Percentiles rank a stretch among this genome's conserved stretches.
Conservation (phyloP, 2,797 vertebrate genomes). For the Neomorphus geoffroyi region DNA sequence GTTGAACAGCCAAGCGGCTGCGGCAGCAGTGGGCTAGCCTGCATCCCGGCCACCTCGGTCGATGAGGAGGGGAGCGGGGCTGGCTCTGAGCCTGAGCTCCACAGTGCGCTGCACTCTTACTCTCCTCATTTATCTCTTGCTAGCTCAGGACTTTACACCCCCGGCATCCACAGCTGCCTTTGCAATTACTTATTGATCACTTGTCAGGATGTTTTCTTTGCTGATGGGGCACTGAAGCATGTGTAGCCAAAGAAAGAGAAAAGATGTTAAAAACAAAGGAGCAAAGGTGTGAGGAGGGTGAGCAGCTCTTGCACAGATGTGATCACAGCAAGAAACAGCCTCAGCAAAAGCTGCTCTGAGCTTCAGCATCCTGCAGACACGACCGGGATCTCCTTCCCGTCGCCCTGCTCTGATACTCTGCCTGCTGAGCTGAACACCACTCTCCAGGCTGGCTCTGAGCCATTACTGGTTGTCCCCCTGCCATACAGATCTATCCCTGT, state of each 20-base stretch:
- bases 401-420: neutral
- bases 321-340: neutral
- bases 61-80: neutral
- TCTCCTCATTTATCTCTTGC: slow-evolving; percentile 22
- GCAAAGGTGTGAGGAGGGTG: neutral
- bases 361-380: neutral
- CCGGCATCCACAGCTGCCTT: slow-evolving; percentile 32
- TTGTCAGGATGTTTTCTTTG: slow-evolving; percentile 72
- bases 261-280: neutral
- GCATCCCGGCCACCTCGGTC: neutral
- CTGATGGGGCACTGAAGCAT: slow-evolving; percentile 59
- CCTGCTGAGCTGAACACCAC: neutral
- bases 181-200: slow-evolving; percentile 71
- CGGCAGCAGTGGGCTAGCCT: neutral
- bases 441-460: neutral
- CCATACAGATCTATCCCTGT: neutral
- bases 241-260: slow-evolving; percentile 14
- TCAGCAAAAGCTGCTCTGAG: neutral
- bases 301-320: neutral
- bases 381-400: neutral
- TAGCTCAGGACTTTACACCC: slow-evolving; percentile 37
- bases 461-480: neutral
- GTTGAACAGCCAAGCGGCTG: neutral
- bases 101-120: neutral
- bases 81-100: neutral